Conservation (phyloP, 2,797 vertebrate species). For the Ispidina picta region DNA sequence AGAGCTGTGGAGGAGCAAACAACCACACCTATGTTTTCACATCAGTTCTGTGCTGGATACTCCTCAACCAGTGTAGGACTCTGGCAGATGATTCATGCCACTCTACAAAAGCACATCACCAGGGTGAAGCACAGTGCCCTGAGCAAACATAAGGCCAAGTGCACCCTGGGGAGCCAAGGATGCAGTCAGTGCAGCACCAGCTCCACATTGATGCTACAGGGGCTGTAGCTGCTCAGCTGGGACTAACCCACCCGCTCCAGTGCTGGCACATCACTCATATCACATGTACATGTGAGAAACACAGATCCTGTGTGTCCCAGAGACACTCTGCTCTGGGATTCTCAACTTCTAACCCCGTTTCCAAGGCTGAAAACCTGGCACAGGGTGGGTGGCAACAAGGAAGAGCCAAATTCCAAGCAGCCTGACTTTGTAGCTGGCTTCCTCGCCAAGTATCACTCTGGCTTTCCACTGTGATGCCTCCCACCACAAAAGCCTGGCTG, state of each 20-base stretch:
- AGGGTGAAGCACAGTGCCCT: neutral
- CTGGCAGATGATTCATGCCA: neutral
- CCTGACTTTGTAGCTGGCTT: slow-evolving; percentile 39
- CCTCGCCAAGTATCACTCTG: slow-evolving; percentile 41
- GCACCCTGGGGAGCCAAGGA: fast-evolving
- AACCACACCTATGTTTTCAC: neutral
- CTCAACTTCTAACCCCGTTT: neutral
- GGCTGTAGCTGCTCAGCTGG: neutral
- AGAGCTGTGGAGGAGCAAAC: neutral
- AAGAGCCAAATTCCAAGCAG: slow-evolving; percentile 26
- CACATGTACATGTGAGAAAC: neutral
- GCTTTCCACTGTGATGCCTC: slow-evolving; percentile 9
- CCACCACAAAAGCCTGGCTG: slow-evolving; percentile 50
- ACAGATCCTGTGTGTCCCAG: neutral
- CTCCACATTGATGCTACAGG: fast-evolving
- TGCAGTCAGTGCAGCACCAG: fast-evolving
- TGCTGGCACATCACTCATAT: neutral
- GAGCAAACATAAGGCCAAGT: neutral
- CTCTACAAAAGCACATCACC: fast-evolving
- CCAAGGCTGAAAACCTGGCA: neutral
- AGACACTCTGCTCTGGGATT: neutral
- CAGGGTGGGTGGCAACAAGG: neutral
- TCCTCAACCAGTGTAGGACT: neutral
- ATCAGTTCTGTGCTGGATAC: neutral
- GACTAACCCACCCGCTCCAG: neutral